Evolutionary conservation across 1,140 invertebrate genomes (phyloP), one percentile per base, ranked within the genome.

Genomic region (Drosophila ironensis): DNA sequence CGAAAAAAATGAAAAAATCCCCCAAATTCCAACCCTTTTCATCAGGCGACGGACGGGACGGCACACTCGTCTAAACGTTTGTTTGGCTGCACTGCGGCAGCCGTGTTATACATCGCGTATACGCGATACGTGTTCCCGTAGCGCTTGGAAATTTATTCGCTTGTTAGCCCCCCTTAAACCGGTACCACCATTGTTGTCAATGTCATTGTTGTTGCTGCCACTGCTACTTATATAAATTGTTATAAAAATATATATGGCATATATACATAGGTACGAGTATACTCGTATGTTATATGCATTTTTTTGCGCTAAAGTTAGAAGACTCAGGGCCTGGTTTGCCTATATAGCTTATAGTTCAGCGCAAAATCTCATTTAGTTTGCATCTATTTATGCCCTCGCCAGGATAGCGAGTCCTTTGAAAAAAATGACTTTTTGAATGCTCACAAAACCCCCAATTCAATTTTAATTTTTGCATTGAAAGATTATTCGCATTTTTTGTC

Each of bases 21-120:
- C n/a, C n/a, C n/a, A n/a, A n/a, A n/a, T n/a, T n/a, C n/a, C n/a
- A n/a, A n/a, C n/a, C n/a, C n/a, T n/a, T n/a, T n/a, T n/a, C n/a
- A n/a, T n/a, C n/a, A n/a, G n/a, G n/a, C n/a, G n/a, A n/a, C n/a
- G n/a, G n/a, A n/a, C n/a, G n/a, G n/a, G n/a, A 22, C 20, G 9
- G 47, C 25, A 47, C 37, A 50, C 24, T 45, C 28, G 38, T 48
- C 45, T 59, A 48, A 70, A 70, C 66, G 64, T 68, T 68, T 68
- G 63, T 68, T 68, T 68, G 50, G 63, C 64, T 69, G 66, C 66
- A 70, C 45, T 70, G 66, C 66, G 66, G 66, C 66, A 70, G 33
- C 38, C 38, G 63, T 57, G 42, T 48, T 28, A 47, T 51, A 68
- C 66, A 59, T 69, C 20, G 66, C 66, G 66, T 70, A 70, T 70